Conservation (phyloP, 2,113 vertebrate species). For the Asarcornis scutulata region DNA sequence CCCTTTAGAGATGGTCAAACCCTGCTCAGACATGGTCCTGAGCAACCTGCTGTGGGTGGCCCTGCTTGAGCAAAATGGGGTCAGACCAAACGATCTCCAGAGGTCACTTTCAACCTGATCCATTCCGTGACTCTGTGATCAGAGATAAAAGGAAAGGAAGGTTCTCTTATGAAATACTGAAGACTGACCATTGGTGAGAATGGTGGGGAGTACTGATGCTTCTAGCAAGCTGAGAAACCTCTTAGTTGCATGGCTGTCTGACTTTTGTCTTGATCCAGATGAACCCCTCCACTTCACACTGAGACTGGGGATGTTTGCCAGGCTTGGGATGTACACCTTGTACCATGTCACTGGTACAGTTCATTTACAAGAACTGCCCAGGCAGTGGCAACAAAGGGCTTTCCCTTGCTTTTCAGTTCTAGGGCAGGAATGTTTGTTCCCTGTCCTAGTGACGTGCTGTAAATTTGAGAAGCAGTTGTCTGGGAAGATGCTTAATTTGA, state of each 20-base stretch:
- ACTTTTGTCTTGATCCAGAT: background rate
- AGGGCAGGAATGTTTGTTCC: background rate
- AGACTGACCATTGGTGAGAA: background rate
- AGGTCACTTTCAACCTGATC: background rate
- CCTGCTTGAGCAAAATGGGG: background rate
- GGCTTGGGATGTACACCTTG: background rate
- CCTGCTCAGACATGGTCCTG: background rate
- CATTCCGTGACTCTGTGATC: background rate
- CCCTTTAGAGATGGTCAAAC: background rate
- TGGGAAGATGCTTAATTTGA: background rate
- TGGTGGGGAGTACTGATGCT: background rate
- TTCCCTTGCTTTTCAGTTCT: background rate
- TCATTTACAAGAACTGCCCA: background rate
- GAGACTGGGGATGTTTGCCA: background rate
- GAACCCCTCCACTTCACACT: background rate
- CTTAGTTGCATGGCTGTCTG: background rate
- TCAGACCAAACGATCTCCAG: background rate
- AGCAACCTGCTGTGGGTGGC: background rate
- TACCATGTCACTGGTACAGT: background rate
- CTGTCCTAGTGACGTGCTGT: background rate
- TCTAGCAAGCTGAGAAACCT: background rate
- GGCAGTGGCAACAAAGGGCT: background rate
- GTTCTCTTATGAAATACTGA: background rate
- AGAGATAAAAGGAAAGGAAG: background rate
- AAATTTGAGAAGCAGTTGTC: background rate